Conservation (phyloP, 1,140 invertebrate genomes). For the Dendroctonus ponderosae region DNA sequence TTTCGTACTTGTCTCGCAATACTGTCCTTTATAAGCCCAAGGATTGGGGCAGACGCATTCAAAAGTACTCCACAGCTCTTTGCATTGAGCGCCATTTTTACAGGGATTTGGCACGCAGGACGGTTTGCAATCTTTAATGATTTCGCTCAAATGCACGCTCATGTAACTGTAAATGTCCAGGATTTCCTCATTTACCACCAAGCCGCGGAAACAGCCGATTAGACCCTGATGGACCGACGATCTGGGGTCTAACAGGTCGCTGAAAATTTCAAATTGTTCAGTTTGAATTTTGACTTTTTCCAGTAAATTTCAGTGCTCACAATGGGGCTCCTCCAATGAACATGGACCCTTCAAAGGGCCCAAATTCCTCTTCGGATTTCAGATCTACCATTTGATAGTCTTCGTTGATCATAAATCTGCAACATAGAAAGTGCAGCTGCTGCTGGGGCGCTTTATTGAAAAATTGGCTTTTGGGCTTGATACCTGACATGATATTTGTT, state of each 20-base stretch:
- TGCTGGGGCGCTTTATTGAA: no score
- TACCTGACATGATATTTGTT: constrained; percentile 83
- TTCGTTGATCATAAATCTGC: constrained; percentile 83
- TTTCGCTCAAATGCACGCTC: constrained; percentile 86
- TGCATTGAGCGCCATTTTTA: constrained; percentile 84
- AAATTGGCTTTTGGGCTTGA: background rate
- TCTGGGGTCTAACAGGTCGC: constrained; percentile 72
- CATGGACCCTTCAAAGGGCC: constrained; percentile 88
- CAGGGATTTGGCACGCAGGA: constrained; percentile 93
- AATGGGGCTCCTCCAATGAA: constrained; percentile 87
- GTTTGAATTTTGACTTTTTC: background rate
- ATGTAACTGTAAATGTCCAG: constrained; percentile 90
- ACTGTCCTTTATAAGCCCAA: constrained; percentile 85
- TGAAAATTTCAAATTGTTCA: constrained; percentile 47
- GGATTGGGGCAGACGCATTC: constrained; percentile 86
- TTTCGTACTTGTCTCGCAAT: constrained; percentile 84
- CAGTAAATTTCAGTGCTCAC: constrained; percentile 55
- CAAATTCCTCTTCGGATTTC: constrained; percentile 81
- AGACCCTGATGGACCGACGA: constrained; percentile 81
- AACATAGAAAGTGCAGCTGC: constrained; percentile 1
- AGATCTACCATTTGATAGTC: constrained; percentile 85
- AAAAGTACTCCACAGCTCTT: constrained; percentile 90
- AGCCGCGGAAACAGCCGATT: constrained; percentile 88
- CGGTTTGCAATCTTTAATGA: constrained; percentile 89
- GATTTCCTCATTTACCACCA: constrained; percentile 88